Evolutionary conservation across 2,797 vertebrate genomes (phyloP).

Genomic region (Odontamblyopus rebecca): DNA sequence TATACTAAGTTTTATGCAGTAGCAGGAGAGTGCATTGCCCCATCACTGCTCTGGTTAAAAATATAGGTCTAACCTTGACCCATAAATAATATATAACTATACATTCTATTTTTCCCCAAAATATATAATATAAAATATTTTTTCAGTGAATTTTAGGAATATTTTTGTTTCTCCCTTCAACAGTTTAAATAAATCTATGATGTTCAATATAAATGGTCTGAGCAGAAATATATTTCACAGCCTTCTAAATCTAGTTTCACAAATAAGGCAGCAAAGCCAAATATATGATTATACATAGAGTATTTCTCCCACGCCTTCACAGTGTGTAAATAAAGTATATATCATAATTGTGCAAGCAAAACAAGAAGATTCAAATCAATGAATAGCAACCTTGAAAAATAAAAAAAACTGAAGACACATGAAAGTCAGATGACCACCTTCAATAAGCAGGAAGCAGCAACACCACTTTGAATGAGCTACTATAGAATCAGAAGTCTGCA

Average conservation of each 20-base stretch:
- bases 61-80: too few relatives aligned
- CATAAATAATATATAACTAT: too few relatives aligned
- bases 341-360: conserved; percentile 12
- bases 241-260: conserved; percentile 23
- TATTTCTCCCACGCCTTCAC: conserved; percentile 12
- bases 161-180: conserved; percentile 1
- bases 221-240: conserved; percentile 43
- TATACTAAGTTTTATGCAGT: too few relatives aligned
- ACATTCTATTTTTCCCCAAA: too few relatives aligned
- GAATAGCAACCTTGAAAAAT: conserved; percentile 16
- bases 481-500: conserved; percentile 11
- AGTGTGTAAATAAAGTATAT: conserved; percentile 16
- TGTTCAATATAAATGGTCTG: conserved; percentile 22
- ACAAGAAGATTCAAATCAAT: conserved; percentile 46
- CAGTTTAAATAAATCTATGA: conserved; percentile 33
- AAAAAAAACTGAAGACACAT: neutral
- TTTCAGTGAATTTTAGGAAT: too few relatives aligned
- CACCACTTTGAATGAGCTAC: conserved; percentile 24
- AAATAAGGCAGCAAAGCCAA: conserved; percentile 12
- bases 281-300: conserved; percentile 13
- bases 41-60: too few relatives aligned
- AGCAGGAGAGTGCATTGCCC: too few relatives aligned
- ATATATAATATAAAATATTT: too few relatives aligned
- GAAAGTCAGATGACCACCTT: conserved; percentile 9
- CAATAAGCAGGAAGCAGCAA: conserved; percentile 30